phyloP scores from a whole-genome alignment of 1,140 invertebrate genomes.

The Ooceraea biroi region DNA sequence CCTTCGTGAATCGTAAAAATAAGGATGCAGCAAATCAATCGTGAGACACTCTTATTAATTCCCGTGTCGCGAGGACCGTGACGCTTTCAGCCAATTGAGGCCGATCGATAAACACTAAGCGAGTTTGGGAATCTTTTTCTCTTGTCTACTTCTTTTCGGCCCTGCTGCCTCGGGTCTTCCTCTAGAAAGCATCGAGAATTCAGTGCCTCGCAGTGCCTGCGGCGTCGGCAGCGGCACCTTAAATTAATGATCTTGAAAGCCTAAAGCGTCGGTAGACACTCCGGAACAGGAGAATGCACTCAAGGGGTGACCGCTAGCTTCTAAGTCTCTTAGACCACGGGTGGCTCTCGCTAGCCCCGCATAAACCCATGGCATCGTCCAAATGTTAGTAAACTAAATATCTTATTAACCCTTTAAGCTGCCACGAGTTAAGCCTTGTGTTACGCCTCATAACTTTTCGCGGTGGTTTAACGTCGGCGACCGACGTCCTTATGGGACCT shows the following conservation, averaged over 20 bases:
- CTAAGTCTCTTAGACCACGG: slow-evolving; percentile 85
- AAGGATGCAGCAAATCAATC: slow-evolving; percentile 5
- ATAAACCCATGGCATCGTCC: slow-evolving; percentile 77
- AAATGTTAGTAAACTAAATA: slow-evolving; percentile 86
- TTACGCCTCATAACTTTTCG: slow-evolving; percentile 73
- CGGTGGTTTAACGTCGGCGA: slow-evolving; percentile 43
- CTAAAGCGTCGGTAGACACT: slow-evolving; percentile 84
- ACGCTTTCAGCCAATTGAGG: slow-evolving; percentile 43
- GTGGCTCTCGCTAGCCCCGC: slow-evolving; percentile 70
- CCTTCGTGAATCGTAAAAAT: background rate
- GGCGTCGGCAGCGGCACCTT: slow-evolving; percentile 75
- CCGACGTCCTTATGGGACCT: slow-evolving; percentile 48
- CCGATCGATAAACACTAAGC: slow-evolving; percentile 46
- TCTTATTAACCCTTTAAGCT: slow-evolving; percentile 85
- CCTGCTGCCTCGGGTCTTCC: slow-evolving; percentile 54
- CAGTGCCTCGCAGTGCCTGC: slow-evolving; percentile 76
- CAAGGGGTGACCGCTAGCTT: slow-evolving; percentile 85
- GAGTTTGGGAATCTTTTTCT: slow-evolving; percentile 61
- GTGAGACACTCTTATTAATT: slow-evolving; percentile 37
- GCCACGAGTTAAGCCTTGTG: slow-evolving; percentile 71
- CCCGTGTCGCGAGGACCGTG: slow-evolving; percentile 7
- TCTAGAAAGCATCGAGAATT: slow-evolving; percentile 71
- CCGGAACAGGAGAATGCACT: slow-evolving; percentile 86
- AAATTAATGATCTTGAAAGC: slow-evolving; percentile 86
- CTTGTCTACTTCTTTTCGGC: slow-evolving; percentile 52